phyloP scores from a whole-genome alignment of 2,888 invertebrate species.

The Tiphia femorata region DNA sequence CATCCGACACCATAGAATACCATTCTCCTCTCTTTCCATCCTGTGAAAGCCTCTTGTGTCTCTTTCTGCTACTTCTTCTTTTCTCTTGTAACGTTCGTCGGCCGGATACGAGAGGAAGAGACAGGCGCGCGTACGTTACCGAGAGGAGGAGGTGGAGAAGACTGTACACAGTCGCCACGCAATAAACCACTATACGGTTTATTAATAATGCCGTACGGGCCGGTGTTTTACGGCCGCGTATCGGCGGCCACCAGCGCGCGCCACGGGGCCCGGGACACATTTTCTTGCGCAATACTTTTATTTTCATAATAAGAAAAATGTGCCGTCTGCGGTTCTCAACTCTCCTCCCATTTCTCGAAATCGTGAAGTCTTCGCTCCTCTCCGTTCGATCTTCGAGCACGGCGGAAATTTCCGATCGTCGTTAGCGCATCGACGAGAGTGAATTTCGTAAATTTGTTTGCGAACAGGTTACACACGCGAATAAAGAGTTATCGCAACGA shows the following conservation, averaged over 20 bases:
- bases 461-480: no score
- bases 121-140: constrained; percentile 24
- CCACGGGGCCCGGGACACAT: constrained; percentile 57
- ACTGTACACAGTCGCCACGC: constrained; percentile 53
- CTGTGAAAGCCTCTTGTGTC: no score
- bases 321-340: constrained; percentile 40
- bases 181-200: constrained; percentile 59
- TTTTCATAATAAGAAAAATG: constrained; percentile 56
- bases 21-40: no score
- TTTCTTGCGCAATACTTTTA: constrained; percentile 63
- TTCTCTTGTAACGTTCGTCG: no score
- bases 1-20: constrained; percentile 29
- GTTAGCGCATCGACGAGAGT: no score
- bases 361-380: no score
- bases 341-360: background rate
- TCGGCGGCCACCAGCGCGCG: constrained; percentile 41
- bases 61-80: no score
- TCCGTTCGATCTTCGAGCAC: background rate
- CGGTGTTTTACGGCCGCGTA: constrained; percentile 61
- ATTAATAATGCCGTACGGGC: constrained; percentile 62
- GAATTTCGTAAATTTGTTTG: no score
- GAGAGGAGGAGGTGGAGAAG: no score
- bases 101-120: background rate
- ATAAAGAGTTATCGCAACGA: no score
- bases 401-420: background rate